Conservation (phyloP, 1,140 invertebrate species). For the Ditylenchus dipsaci region DNA sequence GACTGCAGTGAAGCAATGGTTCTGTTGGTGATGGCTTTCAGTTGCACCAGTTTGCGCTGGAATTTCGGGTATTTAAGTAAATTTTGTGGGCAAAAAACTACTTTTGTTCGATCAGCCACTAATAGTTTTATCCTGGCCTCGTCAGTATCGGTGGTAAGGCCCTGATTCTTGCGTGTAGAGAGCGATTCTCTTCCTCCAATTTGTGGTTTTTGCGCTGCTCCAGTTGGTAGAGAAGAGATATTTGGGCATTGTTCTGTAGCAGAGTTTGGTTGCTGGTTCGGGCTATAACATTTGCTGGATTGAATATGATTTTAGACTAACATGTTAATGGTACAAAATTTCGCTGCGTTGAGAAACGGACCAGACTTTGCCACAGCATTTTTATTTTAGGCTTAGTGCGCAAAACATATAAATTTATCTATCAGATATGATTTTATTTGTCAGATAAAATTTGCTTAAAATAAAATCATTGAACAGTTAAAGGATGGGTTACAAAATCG, state of each 20-base stretch:
- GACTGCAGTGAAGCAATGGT: slow-evolving; percentile 20
- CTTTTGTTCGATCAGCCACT: slow-evolving; percentile 19
- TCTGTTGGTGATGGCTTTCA: slow-evolving; percentile 20
- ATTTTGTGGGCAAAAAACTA: not conserved
- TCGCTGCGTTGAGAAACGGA: no score
- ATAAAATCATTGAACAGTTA: no score
- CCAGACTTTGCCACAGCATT: no score
- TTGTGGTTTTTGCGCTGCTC: slow-evolving; percentile 17
- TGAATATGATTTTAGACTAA: no score
- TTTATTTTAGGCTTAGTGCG: no score
- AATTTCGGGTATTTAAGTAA: not conserved
- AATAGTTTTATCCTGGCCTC: slow-evolving; percentile 15
- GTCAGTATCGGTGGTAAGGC: slow-evolving; percentile 10
- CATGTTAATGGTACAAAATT: no score
- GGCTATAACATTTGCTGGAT: not conserved
- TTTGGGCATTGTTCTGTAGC: slow-evolving; percentile 4
- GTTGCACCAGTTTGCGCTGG: slow-evolving; percentile 22
- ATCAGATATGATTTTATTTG: no score
- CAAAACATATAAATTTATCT: no score
- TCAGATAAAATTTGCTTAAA: no score
- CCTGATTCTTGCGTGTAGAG: slow-evolving; percentile 10
- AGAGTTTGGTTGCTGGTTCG: slow-evolving; percentile 2
- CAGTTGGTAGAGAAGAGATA: slow-evolving; percentile 20
- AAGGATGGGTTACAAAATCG: no score
- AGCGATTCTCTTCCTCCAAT: slow-evolving; percentile 12